Conservation (phyloP, 2,797 vertebrate species). For the Cryptoblepharus egeriae region DNA sequence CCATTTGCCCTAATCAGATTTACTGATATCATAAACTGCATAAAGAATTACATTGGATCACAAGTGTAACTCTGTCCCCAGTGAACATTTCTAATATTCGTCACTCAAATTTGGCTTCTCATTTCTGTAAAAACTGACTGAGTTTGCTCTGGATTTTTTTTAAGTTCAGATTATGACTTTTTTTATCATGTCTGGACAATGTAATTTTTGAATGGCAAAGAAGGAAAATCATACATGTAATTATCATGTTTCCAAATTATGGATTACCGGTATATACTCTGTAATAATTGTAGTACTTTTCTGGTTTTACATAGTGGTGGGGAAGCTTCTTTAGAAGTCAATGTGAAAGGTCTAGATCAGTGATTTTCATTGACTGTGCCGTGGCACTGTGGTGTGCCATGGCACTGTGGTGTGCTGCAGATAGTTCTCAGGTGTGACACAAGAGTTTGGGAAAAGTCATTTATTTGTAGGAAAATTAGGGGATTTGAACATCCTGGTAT, state of each 20-base stretch:
- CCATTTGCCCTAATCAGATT: not conserved
- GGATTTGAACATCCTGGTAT: too few species aligned
- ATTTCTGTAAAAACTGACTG: constrained; percentile 11
- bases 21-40: too few species aligned
- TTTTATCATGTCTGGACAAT: not conserved
- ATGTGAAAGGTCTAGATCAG: constrained; percentile 29
- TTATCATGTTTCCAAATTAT: not conserved
- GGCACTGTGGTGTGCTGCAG: too few species aligned
- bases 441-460: too few species aligned
- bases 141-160: constrained; percentile 3
- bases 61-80: too few species aligned
- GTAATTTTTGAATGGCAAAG: not conserved
- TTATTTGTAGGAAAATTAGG: too few species aligned
- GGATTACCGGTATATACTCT: not conserved
- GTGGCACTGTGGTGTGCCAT: too few species aligned
- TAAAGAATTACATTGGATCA: not conserved
- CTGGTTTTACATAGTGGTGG: not conserved
- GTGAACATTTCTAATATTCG: not conserved
- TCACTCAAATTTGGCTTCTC: not conserved
- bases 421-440: too few species aligned
- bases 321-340: not conserved
- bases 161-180: constrained; percentile 8
- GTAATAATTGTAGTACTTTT: not conserved
- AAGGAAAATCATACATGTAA: not conserved
- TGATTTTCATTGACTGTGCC: too few species aligned